Base-by-base conservation (phyloP, 64 coral and sea anemone genomes). In the Orbicella faveolata region DNA sequence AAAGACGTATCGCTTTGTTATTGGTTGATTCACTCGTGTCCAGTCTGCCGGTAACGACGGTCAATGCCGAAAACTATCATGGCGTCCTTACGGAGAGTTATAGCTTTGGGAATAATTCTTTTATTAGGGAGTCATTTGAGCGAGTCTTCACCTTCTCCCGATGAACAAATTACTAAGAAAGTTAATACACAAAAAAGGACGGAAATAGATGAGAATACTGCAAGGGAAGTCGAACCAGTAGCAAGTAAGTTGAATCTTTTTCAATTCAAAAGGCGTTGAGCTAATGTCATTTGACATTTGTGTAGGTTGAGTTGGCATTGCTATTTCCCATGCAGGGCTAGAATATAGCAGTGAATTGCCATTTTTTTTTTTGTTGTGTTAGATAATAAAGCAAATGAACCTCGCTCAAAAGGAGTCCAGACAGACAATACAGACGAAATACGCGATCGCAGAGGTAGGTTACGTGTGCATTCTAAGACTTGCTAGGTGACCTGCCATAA, bases 51-150 rank as follows among this genome's bases (percentile, higher is more conserved):
- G 10, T 41, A 23, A 9, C 0, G 64, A 23, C 63, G 39, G 82
- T 39, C 13, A 13, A 85, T 85, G 82, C 82, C 63, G 82, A 85
- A 85, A 85, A 72, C 64, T 17, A 85, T 70, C 63, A 85, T 85
- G 82, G 82, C 82, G 82, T 39, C 82, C 9, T 25, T 52, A 48
- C 36, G n/a, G 2, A 26, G 19, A 15, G 21, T 52, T 0, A 3
- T 72, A n/a, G 73, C 37, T 72, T 85, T 85, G 82, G 82, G 82
- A 69, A 85, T 85, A 85, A 85, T 85, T 85, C 63, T 85, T 51
- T 51, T 85, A 85, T 30, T 72, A 36, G n/a, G 11, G 23, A 52
- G 39, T 54, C 37, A 23, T 72, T 72, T 72, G 1, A 36, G 48
- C 39, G 21, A n/a, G 52, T 72, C 82, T 57, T 15, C 13, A 30